Conservation (phyloP, 1,140 invertebrate genomes). For the Cotesia vestalis region DNA sequence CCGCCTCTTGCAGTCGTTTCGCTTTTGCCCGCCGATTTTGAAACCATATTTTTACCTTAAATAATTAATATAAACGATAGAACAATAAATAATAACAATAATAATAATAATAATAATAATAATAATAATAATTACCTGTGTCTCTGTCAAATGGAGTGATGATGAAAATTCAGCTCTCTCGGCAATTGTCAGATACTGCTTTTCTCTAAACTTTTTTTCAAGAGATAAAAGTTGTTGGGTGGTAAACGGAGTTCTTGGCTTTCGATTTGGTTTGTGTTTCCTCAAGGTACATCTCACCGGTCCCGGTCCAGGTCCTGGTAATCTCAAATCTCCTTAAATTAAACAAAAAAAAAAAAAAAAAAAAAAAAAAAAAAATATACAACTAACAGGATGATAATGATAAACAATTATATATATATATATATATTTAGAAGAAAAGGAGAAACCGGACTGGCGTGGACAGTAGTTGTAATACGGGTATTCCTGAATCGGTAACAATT, state of each 20-base stretch:
- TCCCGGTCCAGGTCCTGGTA: constrained; percentile 54
- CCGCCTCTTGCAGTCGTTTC: constrained; percentile 93
- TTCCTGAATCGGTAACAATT: constrained; percentile 36
- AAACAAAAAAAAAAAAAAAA: no score
- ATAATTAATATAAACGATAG: constrained; percentile 43
- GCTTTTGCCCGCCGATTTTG: constrained; percentile 95
- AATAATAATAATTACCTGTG: constrained; percentile 71
- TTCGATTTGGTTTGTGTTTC: constrained; percentile 90
- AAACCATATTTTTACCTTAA: constrained; percentile 95
- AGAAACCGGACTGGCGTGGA: neutral
- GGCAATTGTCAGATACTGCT: constrained; percentile 95
- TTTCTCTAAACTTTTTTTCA: constrained; percentile 95
- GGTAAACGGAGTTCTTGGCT: constrained; percentile 95
- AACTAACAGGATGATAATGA: no score
- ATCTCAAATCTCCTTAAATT: constrained; percentile 56
- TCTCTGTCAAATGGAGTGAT: constrained; percentile 93
- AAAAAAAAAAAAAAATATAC: constrained; percentile 18
- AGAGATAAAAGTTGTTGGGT: constrained; percentile 92
- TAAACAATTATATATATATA: neutral
- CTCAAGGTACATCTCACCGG: constrained; percentile 55
- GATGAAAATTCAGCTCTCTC: constrained; percentile 97
- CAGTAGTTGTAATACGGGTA: constrained; percentile 11
- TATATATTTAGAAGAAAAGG: neutral
- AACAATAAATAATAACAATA: neutral
- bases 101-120: neutral